A percentile compares a stretch with the other conserved stretches of the same genome.
Evolutionary conservation across 2,113 vertebrate species (phyloP).

Genomic region (Pangasianodon hypophthalmus): DNA sequence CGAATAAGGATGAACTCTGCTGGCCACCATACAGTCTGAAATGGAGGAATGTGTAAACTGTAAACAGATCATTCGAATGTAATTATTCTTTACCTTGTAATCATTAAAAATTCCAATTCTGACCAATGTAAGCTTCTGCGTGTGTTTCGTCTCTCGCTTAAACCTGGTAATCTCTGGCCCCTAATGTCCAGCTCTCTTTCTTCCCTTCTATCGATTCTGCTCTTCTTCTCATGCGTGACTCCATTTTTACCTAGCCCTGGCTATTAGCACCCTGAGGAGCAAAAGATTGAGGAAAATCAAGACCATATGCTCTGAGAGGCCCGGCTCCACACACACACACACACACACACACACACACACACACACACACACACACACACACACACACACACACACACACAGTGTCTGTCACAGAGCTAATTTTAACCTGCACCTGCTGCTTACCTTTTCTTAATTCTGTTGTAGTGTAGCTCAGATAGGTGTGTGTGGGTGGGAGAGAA

Average conservation of each 20-base stretch:
- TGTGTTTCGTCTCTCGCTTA: not conserved
- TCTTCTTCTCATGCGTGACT: constrained; percentile 4
- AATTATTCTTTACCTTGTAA: not conserved
- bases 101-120: not conserved
- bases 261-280: constrained; percentile 45
- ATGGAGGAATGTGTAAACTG: not conserved
- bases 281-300: constrained; percentile 24
- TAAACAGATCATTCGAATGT: not conserved
- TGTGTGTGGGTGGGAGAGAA: not conserved
- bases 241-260: constrained; percentile 33
- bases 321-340: not conserved
- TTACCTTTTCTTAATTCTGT: constrained; percentile 36
- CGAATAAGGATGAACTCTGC: not conserved
- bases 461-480: not conserved
- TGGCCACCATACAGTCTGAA: not conserved
- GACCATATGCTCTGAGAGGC: constrained; percentile 37
- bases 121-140: not conserved
- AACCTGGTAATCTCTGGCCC: not conserved
- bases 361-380: not conserved
- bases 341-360: not conserved
- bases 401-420: constrained; percentile 36
- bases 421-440: constrained; percentile 56
- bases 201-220: not conserved
- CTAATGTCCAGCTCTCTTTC: not conserved
- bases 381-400: not conserved